These are phyloP conservation scores for Nipponacmea schrenckii DNA, from an alignment of 2,888 invertebrate species.

Conservation along the genomic window DNA sequence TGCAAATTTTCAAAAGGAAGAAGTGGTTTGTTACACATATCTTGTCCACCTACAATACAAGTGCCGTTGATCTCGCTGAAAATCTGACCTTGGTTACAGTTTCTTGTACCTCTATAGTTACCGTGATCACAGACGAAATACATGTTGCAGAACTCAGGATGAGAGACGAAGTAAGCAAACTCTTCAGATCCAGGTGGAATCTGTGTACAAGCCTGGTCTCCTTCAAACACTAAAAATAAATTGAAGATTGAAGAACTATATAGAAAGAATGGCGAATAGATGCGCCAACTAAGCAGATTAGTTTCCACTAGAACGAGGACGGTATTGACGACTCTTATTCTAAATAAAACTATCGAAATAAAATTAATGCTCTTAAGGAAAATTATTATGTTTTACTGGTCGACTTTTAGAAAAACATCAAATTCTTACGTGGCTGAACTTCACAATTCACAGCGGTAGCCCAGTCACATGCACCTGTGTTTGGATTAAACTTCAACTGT, in stretches of 20 bases:
- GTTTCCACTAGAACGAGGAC: no score
- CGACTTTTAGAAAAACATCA: no score
- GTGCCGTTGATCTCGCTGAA: background rate
- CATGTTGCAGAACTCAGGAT: background rate
- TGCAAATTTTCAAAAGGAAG: conserved; percentile 1
- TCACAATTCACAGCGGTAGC: background rate
- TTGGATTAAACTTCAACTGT: background rate
- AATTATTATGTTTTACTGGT: no score
- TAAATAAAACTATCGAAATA: no score
- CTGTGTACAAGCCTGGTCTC: background rate
- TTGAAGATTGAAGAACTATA: no score
- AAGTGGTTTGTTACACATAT: background rate
- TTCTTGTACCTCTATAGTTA: conserved; percentile 1
- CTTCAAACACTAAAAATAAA: background rate
- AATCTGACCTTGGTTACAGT: background rate
- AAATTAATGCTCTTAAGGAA: no score
- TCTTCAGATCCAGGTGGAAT: background rate
- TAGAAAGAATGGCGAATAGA: no score
- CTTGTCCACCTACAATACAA: background rate
- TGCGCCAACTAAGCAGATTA: no score
- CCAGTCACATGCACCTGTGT: background rate
- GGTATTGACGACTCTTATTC: no score
- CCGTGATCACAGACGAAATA: background rate
- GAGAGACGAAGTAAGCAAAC: background rate
- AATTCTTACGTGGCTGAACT: background rate